Evolutionary conservation across 53 echinoderm and acorn worm genomes (phyloP).

Genomic region (Crossaster papposus): DNA sequence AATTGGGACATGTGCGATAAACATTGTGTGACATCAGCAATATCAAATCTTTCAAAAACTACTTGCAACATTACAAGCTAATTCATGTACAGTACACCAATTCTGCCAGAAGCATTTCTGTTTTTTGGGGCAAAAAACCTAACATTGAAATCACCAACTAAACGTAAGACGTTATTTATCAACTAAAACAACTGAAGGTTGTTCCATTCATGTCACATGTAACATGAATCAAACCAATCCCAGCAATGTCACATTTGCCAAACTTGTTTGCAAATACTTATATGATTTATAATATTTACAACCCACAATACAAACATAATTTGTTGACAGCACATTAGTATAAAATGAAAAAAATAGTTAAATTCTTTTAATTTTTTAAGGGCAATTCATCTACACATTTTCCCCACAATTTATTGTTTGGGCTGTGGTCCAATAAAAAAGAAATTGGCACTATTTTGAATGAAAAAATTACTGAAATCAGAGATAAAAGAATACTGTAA

Average conservation of each 20-base stretch:
- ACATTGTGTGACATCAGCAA: no score
- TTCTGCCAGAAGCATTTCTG: no score
- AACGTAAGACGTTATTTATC: not conserved
- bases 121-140: no score
- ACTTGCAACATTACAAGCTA: no score
- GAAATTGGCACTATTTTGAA: not conserved
- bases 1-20: no score
- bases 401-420: not conserved
- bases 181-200: not conserved
- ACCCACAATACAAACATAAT: not conserved
- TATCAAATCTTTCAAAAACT: no score
- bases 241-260: not conserved
- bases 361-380: not conserved
- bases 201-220: not conserved
- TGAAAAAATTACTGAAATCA: not conserved
- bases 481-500: not conserved
- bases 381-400: not conserved
- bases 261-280: not conserved
- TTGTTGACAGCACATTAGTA: not conserved
- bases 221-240: not conserved
- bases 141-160: not conserved
- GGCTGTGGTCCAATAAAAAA: not conserved
- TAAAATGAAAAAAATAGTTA: not conserved
- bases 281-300: conserved; percentile 17
- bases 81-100: no score